phyloP scores from a whole-genome alignment of 2,113 vertebrate species.

The Steatornis caripensis region DNA sequence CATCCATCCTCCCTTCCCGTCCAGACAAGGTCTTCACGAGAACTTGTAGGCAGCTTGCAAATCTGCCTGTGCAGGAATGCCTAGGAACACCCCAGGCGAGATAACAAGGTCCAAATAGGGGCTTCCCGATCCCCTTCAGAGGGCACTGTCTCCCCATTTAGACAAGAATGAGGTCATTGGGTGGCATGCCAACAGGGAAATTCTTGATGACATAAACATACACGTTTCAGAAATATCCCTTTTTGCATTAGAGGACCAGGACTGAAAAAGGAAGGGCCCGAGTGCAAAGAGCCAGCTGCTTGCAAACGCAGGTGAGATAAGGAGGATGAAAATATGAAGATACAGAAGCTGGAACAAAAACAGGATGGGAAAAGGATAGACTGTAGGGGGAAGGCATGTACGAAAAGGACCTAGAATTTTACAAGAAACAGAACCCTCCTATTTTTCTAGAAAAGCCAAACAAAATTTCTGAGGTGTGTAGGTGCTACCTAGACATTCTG shows the following conservation, averaged over 20 bases:
- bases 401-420: fast-evolving
- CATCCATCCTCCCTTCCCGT: not conserved
- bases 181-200: not conserved
- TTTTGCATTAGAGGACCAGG: not conserved
- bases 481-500: not conserved
- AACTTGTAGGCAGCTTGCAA: not conserved
- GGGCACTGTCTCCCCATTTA: not conserved
- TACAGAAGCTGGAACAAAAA: not conserved
- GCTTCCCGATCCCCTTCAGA: not conserved
- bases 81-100: not conserved
- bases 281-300: not conserved
- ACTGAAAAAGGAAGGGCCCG: not conserved
- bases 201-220: not conserved
- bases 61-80: not conserved
- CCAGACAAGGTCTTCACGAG: not conserved
- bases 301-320: not conserved
- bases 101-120: not conserved
- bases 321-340: not conserved
- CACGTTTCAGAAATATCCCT: not conserved
- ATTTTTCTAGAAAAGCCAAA: not conserved
- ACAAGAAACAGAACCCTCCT: not conserved
- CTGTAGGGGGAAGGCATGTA: not conserved
- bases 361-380: not conserved
- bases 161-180: not conserved
- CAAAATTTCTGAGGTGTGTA: not conserved